Conservation (phyloP, 2,797 vertebrate genomes). For the Babyrousa celebensis region DNA sequence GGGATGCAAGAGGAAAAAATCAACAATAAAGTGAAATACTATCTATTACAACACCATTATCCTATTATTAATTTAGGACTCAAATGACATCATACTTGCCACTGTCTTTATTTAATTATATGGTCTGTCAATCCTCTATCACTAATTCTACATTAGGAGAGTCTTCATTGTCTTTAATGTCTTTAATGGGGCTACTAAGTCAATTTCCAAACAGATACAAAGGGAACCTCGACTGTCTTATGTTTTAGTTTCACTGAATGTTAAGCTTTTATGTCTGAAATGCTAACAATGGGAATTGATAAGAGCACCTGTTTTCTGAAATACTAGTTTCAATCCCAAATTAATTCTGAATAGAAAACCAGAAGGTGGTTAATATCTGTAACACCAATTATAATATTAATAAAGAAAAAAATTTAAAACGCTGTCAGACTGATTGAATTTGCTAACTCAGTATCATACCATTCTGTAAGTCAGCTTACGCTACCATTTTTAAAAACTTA, state of each 20-base stretch:
- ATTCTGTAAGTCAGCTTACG: constrained; percentile 21
- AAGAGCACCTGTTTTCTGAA: constrained; percentile 54
- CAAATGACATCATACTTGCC: constrained; percentile 41
- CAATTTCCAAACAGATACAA: constrained; percentile 61
- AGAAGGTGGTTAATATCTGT: constrained; percentile 20
- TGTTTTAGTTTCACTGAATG: constrained; percentile 56
- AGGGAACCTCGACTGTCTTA: background rate
- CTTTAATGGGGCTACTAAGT: constrained; percentile 44
- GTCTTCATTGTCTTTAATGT: constrained; percentile 46
- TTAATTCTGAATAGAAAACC: constrained; percentile 62
- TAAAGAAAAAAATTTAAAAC: constrained; percentile 66
- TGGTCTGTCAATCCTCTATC: background rate
- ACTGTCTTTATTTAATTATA: constrained; percentile 64
- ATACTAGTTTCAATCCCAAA: constrained; percentile 57
- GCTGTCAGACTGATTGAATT: constrained; percentile 21
- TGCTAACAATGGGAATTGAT: constrained; percentile 49
- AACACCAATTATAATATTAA: constrained; percentile 41
- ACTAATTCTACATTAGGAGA: constrained; percentile 56
- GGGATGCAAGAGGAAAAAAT: background rate
- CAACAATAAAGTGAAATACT: constrained; percentile 36
- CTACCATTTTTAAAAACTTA: constrained; percentile 46
- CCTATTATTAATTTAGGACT: constrained; percentile 58
- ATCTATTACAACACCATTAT: constrained; percentile 4
- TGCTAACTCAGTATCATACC: background rate
- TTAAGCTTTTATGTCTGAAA: constrained; percentile 50